Conservation (phyloP, 2,797 vertebrate species). For the Halcyon badia region DNA sequence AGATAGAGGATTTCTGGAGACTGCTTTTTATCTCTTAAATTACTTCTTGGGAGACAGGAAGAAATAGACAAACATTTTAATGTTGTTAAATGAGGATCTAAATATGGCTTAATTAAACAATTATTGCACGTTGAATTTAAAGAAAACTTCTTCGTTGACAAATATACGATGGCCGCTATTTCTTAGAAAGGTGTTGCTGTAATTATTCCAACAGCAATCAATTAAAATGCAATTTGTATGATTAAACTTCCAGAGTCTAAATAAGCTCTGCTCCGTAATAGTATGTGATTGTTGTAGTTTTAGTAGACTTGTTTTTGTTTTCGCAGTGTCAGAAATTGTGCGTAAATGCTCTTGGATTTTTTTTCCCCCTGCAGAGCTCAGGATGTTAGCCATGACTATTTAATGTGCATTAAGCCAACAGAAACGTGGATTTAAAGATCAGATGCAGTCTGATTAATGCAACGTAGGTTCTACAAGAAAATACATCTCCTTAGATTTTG, state of each 20-base stretch:
- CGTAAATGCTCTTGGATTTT: neutral
- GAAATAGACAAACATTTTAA: constrained; percentile 40
- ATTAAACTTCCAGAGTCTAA: constrained; percentile 59
- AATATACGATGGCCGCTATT: constrained; percentile 51
- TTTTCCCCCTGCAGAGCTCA: neutral
- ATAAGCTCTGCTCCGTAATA: constrained; percentile 14
- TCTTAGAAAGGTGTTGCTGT: constrained; percentile 52
- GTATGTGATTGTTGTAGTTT: constrained; percentile 8
- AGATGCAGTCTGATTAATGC: neutral
- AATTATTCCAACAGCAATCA: constrained; percentile 70
- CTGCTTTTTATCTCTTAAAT: constrained; percentile 58
- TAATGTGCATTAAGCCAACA: neutral
- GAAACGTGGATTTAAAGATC: constrained; percentile 21
- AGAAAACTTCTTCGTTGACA: constrained; percentile 61
- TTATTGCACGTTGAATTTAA: constrained; percentile 29
- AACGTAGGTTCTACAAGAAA: constrained; percentile 13
- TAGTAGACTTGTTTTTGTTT: constrained; percentile 32
- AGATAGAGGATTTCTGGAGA: constrained; percentile 46
- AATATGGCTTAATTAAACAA: constrained; percentile 69
- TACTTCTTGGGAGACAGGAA: constrained; percentile 45
- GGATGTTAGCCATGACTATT: neutral
- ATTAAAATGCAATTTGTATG: constrained; percentile 73
- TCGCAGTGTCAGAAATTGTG: neutral
- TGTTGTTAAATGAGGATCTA: constrained; percentile 35
- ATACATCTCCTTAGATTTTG: constrained; percentile 36